phyloP scores from a whole-genome alignment of 1,140 invertebrate genomes.

The Dryas iulia region DNA sequence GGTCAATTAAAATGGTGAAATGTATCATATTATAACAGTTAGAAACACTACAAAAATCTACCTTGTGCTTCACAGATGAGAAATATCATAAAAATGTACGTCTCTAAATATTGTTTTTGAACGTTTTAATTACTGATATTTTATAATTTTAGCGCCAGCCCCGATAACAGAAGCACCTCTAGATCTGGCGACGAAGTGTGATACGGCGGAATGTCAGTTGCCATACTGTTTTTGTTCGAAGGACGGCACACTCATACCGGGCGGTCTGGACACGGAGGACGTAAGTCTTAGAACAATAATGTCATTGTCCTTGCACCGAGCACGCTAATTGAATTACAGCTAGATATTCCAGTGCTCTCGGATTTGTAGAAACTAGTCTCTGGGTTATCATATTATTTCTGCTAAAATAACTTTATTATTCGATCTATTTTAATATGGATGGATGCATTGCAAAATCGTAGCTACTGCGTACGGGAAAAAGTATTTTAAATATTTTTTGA shows the following conservation, averaged over 20 bases:
- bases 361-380: slow-evolving; percentile 6
- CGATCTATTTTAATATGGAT: neutral
- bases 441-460: too few species aligned
- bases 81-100: too few species aligned
- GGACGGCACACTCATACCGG: slow-evolving; percentile 93
- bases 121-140: too few species aligned
- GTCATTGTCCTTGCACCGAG: slow-evolving; percentile 7
- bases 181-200: slow-evolving; percentile 89
- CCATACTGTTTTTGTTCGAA: slow-evolving; percentile 97
- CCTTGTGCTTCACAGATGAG: too few species aligned
- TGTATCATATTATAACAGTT: too few species aligned
- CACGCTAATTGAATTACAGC: slow-evolving; percentile 27
- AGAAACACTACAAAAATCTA: too few species aligned
- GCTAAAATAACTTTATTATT: neutral
- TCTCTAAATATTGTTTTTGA: too few species aligned
- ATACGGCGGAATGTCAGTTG: slow-evolving; percentile 87
- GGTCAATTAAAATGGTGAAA: too few species aligned
- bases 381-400: neutral
- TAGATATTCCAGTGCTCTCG: slow-evolving; percentile 2
- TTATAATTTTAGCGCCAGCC: slow-evolving; percentile 82
- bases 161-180: slow-evolving; percentile 89
- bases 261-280: slow-evolving; percentile 88
- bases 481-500: too few species aligned
- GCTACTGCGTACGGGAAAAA: too few species aligned
- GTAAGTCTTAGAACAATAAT: slow-evolving; percentile 77